Evolutionary conservation across 92 coral and sea anemone species (phyloP).

Genomic region (Micromussa lordhowensis): DNA sequence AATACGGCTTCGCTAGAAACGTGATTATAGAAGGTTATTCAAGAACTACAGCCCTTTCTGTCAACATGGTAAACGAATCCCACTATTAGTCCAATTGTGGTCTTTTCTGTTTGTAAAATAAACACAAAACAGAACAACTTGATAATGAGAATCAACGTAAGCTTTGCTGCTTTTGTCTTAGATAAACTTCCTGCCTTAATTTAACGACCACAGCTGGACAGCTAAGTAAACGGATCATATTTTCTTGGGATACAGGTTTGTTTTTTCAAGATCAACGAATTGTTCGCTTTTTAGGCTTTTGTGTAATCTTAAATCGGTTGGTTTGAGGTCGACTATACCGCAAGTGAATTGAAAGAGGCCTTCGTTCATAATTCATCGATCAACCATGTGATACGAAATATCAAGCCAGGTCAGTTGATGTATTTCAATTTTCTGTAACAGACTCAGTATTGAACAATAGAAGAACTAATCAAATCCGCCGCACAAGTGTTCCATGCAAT

Average conservation of each 20-base stretch:
- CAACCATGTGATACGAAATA: not conserved
- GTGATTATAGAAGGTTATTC: too few relatives aligned
- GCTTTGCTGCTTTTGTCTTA: constrained; percentile 9
- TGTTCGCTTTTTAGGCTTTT: not conserved
- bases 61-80: too few relatives aligned
- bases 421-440: not conserved
- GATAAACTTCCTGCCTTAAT: not conserved
- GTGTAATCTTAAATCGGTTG: not conserved
- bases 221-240: constrained; percentile 14
- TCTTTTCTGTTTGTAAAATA: not conserved
- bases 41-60: too few relatives aligned
- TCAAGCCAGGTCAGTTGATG: not conserved
- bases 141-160: not conserved
- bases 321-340: not conserved
- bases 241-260: not conserved
- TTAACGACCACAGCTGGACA: constrained; percentile 3
- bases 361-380: not conserved
- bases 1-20: too few relatives aligned
- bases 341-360: not conserved
- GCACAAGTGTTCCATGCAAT: not conserved
- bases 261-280: not conserved
- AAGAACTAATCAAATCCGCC: not conserved
- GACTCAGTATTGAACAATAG: not conserved
- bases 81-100: too few relatives aligned
- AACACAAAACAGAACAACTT: constrained; percentile 6